Base-by-base conservation (phyloP, 2,888 invertebrate genomes). In the Rotaria magnacalcarata region DNA sequence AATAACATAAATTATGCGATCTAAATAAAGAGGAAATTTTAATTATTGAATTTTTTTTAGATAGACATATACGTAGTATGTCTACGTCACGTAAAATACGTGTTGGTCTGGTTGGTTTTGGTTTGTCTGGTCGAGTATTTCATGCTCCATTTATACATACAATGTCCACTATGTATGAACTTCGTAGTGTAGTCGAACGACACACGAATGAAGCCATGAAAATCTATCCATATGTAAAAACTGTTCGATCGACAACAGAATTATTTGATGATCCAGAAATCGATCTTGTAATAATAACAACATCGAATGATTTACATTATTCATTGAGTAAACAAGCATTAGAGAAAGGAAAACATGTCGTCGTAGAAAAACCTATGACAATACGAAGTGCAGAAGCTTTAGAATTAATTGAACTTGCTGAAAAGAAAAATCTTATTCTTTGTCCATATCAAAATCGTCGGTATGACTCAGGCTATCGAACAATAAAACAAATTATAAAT, bases 361-460 rank as follows among this genome's bases (percentile, higher is more conserved):
- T 80, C 24, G 14, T 80, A 7, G 75, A 80, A 80, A 80, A 80
- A 47, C 75, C 75, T 1, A 47, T 80, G 43, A 80, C 75, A 24
- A 24, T 80, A 24, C 47, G 8, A 80, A 80, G 43, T 80, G 6
- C 21, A 0, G 75, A 80, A 80, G 75, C 75, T 47, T 80, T 80
- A 7, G 75, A 80, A 80, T 80, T 80, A 47, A 80, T 80, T 80
- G 24, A 80, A 80, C 10, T 80, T 7, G 75, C 47, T 19, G 21
- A 80, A 43, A 47, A 80, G 19, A 41, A 80, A 80, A 19, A 80
- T 43, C 24, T 24, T 8, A 47, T 80, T 1, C 2, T 80, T 21
- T 80, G 47, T 80, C 75, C 75, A 0, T 80, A 80, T 80, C 75
- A 80, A 47, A 80, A 80, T 47, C 75, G 75, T 80, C 75, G 75